phyloP scores from a whole-genome alignment of 2,888 invertebrate genomes.

The Tetrapedia diversipes region DNA sequence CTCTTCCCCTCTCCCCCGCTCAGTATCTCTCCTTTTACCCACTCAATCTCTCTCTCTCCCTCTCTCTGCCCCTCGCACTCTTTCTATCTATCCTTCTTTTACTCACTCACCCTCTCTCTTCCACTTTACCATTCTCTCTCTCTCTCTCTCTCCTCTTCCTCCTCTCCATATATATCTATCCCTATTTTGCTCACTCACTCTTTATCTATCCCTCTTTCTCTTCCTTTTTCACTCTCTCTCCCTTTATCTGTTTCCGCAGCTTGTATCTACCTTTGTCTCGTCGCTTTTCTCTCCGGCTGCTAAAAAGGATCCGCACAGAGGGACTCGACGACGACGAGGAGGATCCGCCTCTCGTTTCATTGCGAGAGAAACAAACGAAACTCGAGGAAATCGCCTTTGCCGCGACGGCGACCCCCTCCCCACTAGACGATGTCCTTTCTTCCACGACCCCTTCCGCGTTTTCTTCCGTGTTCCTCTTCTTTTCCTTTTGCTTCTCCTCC shows the following conservation, averaged over 20 bases:
- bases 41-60: no score
- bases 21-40: no score
- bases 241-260: no score
- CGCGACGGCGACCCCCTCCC: constrained; percentile 25
- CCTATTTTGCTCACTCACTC: no score
- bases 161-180: no score
- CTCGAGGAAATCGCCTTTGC: constrained; percentile 67
- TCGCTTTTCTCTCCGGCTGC: constrained; percentile 26
- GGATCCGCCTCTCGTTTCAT: constrained; percentile 61
- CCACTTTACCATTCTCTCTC: no score
- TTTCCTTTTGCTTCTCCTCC: background rate
- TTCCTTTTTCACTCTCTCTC: background rate
- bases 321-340: constrained; percentile 32
- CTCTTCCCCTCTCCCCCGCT: no score
- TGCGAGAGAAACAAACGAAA: constrained; percentile 69
- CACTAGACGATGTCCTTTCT: constrained; percentile 22
- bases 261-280: constrained; percentile 20
- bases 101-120: no score
- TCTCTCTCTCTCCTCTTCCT: no score
- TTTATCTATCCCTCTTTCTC: background rate
- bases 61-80: no score
- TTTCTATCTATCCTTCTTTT: no score
- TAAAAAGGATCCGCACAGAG: constrained; percentile 52
- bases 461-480: background rate
- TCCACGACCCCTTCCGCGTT: background rate